Base-by-base conservation (phyloP, 2,888 invertebrate genomes). In the Caenorhabditis sp. region DNA sequence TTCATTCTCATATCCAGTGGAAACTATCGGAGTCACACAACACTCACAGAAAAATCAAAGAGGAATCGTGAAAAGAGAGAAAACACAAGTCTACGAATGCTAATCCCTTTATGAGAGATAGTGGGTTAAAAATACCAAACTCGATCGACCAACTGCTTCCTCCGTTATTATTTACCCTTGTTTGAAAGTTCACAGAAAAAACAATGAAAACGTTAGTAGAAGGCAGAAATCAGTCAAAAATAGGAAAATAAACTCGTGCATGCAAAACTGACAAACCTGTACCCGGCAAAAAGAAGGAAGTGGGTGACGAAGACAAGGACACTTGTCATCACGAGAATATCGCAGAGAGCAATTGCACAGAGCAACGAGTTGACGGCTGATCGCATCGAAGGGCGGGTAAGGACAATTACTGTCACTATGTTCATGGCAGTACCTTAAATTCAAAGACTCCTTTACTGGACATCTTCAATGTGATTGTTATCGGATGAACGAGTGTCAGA, bases 271-370 rank as follows among this genome's bases (percentile, higher is more conserved):
- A 82, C 82, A 82, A 82, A 87, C 87, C 89, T 82, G 79, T 70
- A 75, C 54, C 81, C 84, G 16, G 91, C 90, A 26, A 85, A 82
- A 19, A 91, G 79, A 16, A 89, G 80, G 69, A 91, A 91, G 80
- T 91, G 91, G 7, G 84, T 80, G 49, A 92, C 89, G 76, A 91
- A 91, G 14, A 91, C 79, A 38, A 90, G 80, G 19, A 88, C 86
- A 35, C 85, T 86, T 22, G 87, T 82, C 90, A 90, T 90, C 22
- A 91, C 91, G n/a, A 90, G 66, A 59, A 91, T 90, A 70, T 91
- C 91, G 76, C 91, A 90, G 54, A 91, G 77, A 61, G 91, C 91
- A 14, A 91, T 90, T 12, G 91, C 91, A 82, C 90, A 90, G 10
- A 91, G 87, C 24, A 91, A 82, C 7, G 81, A 83, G 58, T 87